Evolutionary conservation across 2,888 invertebrate species (phyloP).

Genomic region (Scrobipalpa costella): DNA sequence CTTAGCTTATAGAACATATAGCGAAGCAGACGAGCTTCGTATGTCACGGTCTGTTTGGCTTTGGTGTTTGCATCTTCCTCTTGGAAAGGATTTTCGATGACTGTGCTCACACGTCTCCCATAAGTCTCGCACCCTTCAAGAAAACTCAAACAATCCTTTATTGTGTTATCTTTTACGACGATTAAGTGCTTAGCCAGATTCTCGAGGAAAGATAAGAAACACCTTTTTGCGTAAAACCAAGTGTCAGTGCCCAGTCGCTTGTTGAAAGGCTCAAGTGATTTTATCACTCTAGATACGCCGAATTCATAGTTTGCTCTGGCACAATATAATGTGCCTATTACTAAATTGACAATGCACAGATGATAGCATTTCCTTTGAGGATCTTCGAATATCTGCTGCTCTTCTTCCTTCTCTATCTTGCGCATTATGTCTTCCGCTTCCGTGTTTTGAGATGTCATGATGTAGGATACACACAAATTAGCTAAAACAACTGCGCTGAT

Average conservation of each 20-base stretch:
- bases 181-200: constrained; percentile 95
- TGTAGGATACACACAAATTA: constrained; percentile 98
- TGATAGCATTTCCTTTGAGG: constrained; percentile 97
- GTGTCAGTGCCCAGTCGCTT: constrained; percentile 98
- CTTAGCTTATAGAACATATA: constrained; percentile 88
- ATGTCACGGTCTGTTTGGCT: constrained; percentile 94
- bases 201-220: constrained; percentile 95
- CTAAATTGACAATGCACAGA: constrained; percentile 98
- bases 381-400: constrained; percentile 94
- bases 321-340: constrained; percentile 98
- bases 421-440: constrained; percentile 99
- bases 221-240: constrained; percentile 98
- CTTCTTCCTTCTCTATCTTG: constrained; percentile 99
- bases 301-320: constrained; percentile 99
- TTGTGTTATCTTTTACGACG: constrained; percentile 91
- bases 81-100: constrained; percentile 90
- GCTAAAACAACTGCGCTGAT: constrained; percentile 99
- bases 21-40: constrained; percentile 92
- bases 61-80: constrained; percentile 84
- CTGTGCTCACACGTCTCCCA: constrained; percentile 91
- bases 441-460: constrained; percentile 99
- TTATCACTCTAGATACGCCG: constrained; percentile 97
- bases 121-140: constrained; percentile 94
- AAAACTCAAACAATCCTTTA: constrained; percentile 93
- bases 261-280: constrained; percentile 96